Conservation (phyloP, 2,888 invertebrate species). For the Cryptophagus acutangulus region DNA sequence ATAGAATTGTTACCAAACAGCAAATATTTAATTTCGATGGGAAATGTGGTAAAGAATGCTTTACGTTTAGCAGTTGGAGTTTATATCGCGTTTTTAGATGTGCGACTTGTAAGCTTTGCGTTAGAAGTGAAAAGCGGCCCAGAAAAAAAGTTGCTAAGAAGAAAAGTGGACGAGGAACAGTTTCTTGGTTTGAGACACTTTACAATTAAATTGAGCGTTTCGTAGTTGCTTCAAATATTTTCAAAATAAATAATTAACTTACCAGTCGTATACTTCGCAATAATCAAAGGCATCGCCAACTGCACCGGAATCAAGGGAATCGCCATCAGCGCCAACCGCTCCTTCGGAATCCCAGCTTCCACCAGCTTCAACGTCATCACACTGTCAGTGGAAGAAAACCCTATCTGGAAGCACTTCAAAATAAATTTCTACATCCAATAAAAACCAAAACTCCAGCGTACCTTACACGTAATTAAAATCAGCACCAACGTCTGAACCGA, state of each 20-base stretch:
- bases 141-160: conserved; percentile 1
- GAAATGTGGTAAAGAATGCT: too few species aligned
- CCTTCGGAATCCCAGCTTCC: conserved; percentile 94
- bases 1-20: conserved; percentile 31
- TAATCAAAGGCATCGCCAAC: conserved; percentile 78
- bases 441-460: conserved; percentile 41
- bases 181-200: too few species aligned
- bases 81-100: conserved; percentile 20
- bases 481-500: conserved; percentile 73
- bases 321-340: conserved; percentile 86
- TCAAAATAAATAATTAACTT: too few species aligned
- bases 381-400: conserved; percentile 93
- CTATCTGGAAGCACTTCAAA: conserved; percentile 60
- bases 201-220: too few species aligned
- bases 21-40: too few species aligned
- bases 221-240: too few species aligned
- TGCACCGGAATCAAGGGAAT: conserved; percentile 93
- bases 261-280: conserved; percentile 55
- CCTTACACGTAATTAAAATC: conserved; percentile 87
- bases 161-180: too few species aligned
- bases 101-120: conserved; percentile 15
- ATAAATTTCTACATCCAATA: background rate
- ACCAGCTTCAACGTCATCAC: conserved; percentile 92
- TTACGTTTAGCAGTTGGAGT: conserved; percentile 17
- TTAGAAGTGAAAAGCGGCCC: conserved; percentile 12